Evolutionary conservation across 2,888 invertebrate genomes (phyloP).

Genomic region (Lomographa bimaculata): DNA sequence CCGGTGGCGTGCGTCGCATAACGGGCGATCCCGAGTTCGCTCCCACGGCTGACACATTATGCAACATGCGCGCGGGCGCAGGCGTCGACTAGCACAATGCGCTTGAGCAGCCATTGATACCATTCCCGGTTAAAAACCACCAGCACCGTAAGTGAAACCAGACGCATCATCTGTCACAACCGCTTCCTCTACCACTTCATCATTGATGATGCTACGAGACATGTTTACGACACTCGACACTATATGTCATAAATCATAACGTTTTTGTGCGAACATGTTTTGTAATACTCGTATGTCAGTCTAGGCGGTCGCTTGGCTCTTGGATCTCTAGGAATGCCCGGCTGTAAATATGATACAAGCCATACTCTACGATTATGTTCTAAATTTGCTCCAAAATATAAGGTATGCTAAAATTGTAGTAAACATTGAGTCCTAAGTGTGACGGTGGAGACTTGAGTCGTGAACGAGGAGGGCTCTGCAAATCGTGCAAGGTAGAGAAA

Average conservation of each 20-base stretch:
- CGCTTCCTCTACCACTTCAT: constrained; percentile 22
- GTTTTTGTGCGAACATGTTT: constrained; percentile 23
- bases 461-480: constrained; percentile 9
- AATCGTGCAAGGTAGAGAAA: constrained; percentile 14
- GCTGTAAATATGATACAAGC: constrained; percentile 10
- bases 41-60: constrained; percentile 79
- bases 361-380: constrained; percentile 5
- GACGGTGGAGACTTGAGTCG: constrained; percentile 6
- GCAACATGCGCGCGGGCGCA: constrained; percentile 60
- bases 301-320: constrained; percentile 7
- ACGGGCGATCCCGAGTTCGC: constrained; percentile 63
- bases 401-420: constrained; percentile 5
- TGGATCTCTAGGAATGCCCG: constrained; percentile 15
- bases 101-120: constrained; percentile 49
- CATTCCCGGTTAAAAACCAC: constrained; percentile 60
- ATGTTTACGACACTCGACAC: constrained; percentile 18
- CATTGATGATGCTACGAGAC: constrained; percentile 22
- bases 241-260: constrained; percentile 26
- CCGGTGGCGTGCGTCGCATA: constrained; percentile 78
- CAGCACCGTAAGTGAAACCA: constrained; percentile 58
- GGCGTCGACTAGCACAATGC: constrained; percentile 62
- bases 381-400: constrained; percentile 8
- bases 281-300: constrained; percentile 13
- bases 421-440: constrained; percentile 1
- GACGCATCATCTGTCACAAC: constrained; percentile 35